phyloP scores from a whole-genome alignment of 2,113 vertebrate species.

The Corvus cornix region DNA sequence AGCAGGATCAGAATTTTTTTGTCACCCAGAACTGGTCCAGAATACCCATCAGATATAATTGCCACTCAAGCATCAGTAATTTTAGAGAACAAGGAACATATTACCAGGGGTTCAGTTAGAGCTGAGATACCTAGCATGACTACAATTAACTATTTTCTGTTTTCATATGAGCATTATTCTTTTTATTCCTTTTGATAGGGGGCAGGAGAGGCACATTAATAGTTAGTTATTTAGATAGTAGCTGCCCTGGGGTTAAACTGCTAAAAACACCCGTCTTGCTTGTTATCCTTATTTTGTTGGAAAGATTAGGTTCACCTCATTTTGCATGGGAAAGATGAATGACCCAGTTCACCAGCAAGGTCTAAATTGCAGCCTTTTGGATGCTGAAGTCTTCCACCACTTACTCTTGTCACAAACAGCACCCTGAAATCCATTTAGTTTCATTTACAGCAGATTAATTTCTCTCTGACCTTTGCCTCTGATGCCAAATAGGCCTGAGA shows the following conservation, averaged over 20 bases:
- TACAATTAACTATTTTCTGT: neutral
- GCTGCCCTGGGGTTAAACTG: constrained; percentile 40
- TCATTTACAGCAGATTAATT: constrained; percentile 72
- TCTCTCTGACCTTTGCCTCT: constrained; percentile 46
- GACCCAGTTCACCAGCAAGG: constrained; percentile 29
- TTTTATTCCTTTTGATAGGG: neutral
- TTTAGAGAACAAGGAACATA: neutral
- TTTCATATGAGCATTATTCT: neutral
- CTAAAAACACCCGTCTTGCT: constrained; percentile 13
- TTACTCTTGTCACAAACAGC: constrained; percentile 57
- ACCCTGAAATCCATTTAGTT: constrained; percentile 62
- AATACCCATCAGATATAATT: neutral
- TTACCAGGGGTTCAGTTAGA: neutral
- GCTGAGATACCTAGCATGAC: neutral
- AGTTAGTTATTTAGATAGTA: constrained; percentile 42
- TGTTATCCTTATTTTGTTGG: constrained; percentile 26
- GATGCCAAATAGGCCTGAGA: constrained; percentile 41
- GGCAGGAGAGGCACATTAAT: neutral
- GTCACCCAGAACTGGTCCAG: neutral
- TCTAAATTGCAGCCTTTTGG: constrained; percentile 53
- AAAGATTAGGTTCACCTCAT: constrained; percentile 41
- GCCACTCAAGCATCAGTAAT: neutral
- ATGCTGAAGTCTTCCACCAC: constrained; percentile 34
- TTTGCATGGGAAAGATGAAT: constrained; percentile 41
- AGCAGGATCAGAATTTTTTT: neutral